phyloP scores from a whole-genome alignment of 2,113 vertebrate genomes.

The Gracilinanus agilis region DNA sequence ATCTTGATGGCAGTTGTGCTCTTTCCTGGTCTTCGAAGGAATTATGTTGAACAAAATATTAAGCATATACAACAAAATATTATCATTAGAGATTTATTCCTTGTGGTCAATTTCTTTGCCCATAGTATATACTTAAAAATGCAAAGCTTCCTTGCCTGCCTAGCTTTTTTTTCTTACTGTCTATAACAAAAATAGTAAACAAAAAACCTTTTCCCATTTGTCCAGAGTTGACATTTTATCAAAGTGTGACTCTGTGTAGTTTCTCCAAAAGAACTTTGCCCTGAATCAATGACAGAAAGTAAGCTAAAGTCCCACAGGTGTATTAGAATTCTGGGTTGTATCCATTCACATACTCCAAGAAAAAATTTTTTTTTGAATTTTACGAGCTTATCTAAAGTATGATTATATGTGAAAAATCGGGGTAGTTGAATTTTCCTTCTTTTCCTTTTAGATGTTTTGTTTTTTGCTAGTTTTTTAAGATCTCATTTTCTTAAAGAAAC shows the following conservation, averaged over 20 bases:
- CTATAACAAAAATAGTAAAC: conserved; percentile 57
- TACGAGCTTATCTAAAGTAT: conserved; percentile 18
- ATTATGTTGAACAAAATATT: conserved; percentile 5
- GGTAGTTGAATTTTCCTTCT: conserved; percentile 20
- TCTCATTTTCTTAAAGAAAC: too few relatives aligned
- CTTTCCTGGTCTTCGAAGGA: conserved; percentile 24
- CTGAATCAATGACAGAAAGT: not conserved
- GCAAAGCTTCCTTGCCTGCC: conserved; percentile 6
- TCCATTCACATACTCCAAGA: conserved; percentile 29
- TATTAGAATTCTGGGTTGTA: conserved; percentile 46
- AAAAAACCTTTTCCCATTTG: conserved; percentile 23
- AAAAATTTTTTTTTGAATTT: conserved; percentile 52
- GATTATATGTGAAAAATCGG: not conserved
- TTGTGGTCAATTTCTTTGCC: conserved; percentile 19
- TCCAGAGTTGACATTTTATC: conserved; percentile 37
- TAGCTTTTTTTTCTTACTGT: conserved; percentile 10
- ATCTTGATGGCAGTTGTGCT: conserved; percentile 8
- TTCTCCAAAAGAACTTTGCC: conserved; percentile 34
- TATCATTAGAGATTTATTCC: conserved; percentile 49
- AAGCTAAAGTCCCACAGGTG: conserved; percentile 23
- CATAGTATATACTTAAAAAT: conserved; percentile 44
- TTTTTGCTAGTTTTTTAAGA: conserved; percentile 38
- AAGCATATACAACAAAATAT: conserved; percentile 4
- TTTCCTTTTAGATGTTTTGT: conserved; percentile 27
- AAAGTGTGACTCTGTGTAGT: conserved; percentile 44